Evolutionary conservation across 2,113 vertebrate genomes (phyloP).

Genomic region (Leucoraja erinaceus): DNA sequence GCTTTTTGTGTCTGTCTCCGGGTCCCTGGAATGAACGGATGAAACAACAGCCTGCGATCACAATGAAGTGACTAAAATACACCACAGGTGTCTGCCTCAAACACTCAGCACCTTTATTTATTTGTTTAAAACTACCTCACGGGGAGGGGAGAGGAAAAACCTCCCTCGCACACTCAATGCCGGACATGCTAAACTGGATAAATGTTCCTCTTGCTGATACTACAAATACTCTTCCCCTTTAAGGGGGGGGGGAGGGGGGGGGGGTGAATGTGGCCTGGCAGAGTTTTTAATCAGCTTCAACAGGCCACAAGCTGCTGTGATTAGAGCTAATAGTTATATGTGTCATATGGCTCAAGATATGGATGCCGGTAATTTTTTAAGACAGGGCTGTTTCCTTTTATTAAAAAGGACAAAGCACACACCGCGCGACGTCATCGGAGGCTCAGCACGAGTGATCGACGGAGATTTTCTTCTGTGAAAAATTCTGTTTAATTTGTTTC

Average conservation of each 20-base stretch:
- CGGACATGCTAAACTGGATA: constrained; percentile 65
- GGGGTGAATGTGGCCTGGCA: constrained; percentile 64
- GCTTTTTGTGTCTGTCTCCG: constrained; percentile 32
- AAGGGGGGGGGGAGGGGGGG: constrained; percentile 43
- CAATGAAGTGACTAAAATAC: constrained; percentile 61
- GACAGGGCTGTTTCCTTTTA: constrained; percentile 51
- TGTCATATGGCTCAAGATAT: constrained; percentile 70
- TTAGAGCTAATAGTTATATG: constrained; percentile 71
- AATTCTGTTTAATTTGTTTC: background rate
- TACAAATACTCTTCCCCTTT: too few relatives aligned
- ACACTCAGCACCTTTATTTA: constrained; percentile 51
- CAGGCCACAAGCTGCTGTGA: constrained; percentile 67
- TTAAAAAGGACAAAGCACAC: background rate
- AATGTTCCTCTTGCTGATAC: constrained; percentile 60
- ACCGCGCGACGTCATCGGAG: too few relatives aligned
- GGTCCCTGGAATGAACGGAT: constrained; percentile 55
- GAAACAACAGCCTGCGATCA: constrained; percentile 60
- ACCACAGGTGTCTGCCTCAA: constrained; percentile 65
- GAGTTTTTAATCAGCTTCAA: constrained; percentile 76
- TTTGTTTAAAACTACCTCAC: constrained; percentile 57
- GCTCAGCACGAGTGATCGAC: too few relatives aligned
- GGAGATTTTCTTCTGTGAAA: too few relatives aligned
- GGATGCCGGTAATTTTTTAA: constrained; percentile 71
- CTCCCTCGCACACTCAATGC: constrained; percentile 46
- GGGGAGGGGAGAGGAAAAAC: constrained; percentile 47